Base-by-base conservation (phyloP, 92 coral and sea anemone genomes). In the Ricordea florida region DNA sequence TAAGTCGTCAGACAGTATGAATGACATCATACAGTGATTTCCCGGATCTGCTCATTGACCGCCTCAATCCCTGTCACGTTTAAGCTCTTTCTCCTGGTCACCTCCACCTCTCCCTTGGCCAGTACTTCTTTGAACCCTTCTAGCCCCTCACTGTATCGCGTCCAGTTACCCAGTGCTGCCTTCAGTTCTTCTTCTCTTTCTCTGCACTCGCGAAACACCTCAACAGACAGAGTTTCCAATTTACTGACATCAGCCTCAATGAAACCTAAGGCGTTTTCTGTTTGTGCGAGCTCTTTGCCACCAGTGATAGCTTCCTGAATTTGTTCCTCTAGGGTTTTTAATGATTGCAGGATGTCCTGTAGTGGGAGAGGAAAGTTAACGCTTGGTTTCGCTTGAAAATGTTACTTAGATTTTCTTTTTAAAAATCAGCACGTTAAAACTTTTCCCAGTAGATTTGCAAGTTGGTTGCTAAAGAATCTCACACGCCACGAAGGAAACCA, bases 71-170 rank as follows among this genome's bases (percentile, higher is more conserved):
- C 97, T 13, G 92, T 85, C 23, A 82, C 76, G 48, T 81, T 74
- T 6, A 67, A 62, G 17, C 90, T 75, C 72, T 94, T 94, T 17
- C 93, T 80, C 34, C 89, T 74, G 0, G 93, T 86, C 21, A 94
- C 57, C 69, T 83, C 89, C 59, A 94, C 93, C 65, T 94, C 98
- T 7, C 94, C 98, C 32, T 85, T 72, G 17, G 98, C 97, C 20
- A 94, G 89, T 24, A 81, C 83, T 49, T 87, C 93, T 71, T 88
- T 92, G 52, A 88, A 93, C 35, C 87, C 65, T 27, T 81, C 78
- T 60, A 79, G 15, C 15, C 79, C 90, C 40, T 75, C 85, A 15
- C 81, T 84, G 43, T 66, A 94, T 7, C 84, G 77, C 18, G 37
- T 74, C 98, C 98, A 94, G 62, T 88, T 75, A 40, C 69, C 85